Evolutionary conservation across 2,888 invertebrate genomes (phyloP), one percentile per base, ranked within the genome.

Genomic region (Lasioglossum oenotherae): DNA sequence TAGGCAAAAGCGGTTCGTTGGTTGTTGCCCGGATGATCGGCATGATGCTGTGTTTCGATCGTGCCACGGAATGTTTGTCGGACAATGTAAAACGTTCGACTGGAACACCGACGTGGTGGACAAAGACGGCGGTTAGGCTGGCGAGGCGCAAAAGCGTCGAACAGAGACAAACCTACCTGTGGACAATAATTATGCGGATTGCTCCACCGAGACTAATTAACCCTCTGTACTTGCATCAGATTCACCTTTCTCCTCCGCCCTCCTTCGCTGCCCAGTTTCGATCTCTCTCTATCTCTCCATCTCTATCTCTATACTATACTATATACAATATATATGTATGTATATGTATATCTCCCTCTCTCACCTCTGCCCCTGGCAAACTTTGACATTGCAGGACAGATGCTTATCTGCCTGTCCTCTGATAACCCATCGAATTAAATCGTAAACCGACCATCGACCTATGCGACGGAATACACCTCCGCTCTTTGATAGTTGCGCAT

Each of bases 171-270:
- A 81, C 71, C 84, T 76, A 82, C 79, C 46, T 88, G 84, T 75
- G 90, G 89, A 91, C 91, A 92, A 93, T 93, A 93, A 94, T 93
- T 92, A 92, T 92, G 89, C 88, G 91, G 91, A 93, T 92, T 91
- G 92, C 87, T 90, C 92, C 86, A 78, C 83, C 85, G 83, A 89
- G 88, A 88, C 92, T 93, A 94, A 93, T 93, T 93, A 93, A 90
- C 88, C 80, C 81, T 75, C 88, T 88, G 89, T 88, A 83, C 89
- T 85, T 88, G 88, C 89, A 82, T 85, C 85, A 84, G 81, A 89
- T 88, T 87, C 84, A 75, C 85, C 88, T 75, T 77, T 78, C 81
- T 75, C 85, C 67, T 46, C 80, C n/a, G 14, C 27, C 69, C 19
- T 71, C 44, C 69, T 71, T 74, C 76, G 27, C 64, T 41, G 16